Evolutionary conservation across 2,797 vertebrate genomes (phyloP).

Genomic region (Garrulus glandarius): DNA sequence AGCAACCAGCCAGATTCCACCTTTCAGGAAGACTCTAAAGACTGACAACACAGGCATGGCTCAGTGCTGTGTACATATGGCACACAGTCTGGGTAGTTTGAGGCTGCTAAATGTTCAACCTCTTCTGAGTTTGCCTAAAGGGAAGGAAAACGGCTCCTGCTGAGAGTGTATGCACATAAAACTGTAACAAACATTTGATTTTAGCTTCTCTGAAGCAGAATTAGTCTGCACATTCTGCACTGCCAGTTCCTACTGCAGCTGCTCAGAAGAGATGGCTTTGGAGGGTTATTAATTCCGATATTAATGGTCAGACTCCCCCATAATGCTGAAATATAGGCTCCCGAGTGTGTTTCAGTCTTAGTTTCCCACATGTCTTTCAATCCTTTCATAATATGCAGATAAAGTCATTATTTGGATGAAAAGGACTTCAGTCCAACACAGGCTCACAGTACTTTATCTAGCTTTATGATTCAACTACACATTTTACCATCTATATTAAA

Average conservation of each 20-base stretch:
- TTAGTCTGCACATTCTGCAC: neutral
- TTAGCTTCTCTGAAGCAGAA: slow-evolving; percentile 15
- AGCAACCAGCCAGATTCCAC: neutral
- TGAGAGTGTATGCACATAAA: neutral
- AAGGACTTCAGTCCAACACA: neutral
- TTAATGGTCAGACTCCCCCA: neutral
- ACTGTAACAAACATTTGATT: slow-evolving; percentile 10
- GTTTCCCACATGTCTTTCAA: slow-evolving; percentile 26
- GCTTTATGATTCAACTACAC: slow-evolving; percentile 7
- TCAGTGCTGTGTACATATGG: neutral
- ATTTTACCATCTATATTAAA: neutral
- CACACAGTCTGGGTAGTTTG: neutral
- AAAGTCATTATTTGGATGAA: slow-evolving; percentile 38
- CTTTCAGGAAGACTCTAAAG: neutral
- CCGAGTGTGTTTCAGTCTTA: neutral
- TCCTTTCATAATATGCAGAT: slow-evolving; percentile 37
- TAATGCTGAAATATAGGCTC: neutral
- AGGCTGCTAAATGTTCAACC: neutral
- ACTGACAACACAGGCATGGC: neutral
- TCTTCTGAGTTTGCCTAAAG: neutral
- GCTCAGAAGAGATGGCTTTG: neutral
- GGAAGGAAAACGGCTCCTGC: neutral
- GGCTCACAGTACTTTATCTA: neutral
- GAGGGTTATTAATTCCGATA: slow-evolving; percentile 28
- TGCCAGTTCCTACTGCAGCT: neutral